Percentiles rank a stretch among this genome's conserved stretches.
phyloP scores from a whole-genome alignment of 2,797 vertebrate species.

The Remorina albescens region DNA sequence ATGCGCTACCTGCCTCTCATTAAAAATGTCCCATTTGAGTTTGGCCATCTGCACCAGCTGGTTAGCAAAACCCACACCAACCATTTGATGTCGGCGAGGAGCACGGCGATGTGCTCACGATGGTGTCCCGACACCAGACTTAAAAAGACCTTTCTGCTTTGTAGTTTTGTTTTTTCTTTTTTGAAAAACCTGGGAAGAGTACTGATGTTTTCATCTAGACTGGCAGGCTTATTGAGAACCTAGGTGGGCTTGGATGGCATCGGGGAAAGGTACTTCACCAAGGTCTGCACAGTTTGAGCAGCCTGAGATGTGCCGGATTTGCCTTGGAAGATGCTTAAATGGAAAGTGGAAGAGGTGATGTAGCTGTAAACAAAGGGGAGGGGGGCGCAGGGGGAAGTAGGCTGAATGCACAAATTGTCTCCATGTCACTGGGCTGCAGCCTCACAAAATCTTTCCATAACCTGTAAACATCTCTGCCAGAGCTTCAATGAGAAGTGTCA shows the following conservation, averaged over 20 bases:
- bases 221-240: conserved; percentile 23
- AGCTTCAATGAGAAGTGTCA: neutral
- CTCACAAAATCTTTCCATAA: conserved; percentile 5
- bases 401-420: conserved; percentile 39
- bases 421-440: conserved; percentile 26
- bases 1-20: conserved; percentile 74
- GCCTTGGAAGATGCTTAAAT: conserved; percentile 51
- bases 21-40: conserved; percentile 73
- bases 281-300: conserved; percentile 44
- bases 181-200: conserved; percentile 17
- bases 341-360: conserved; percentile 44
- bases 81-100: conserved; percentile 75
- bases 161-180: conserved; percentile 34
- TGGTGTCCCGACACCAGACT: conserved; percentile 45
- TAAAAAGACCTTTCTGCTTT: conserved; percentile 67
- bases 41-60: conserved; percentile 79
- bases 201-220: conserved; percentile 47
- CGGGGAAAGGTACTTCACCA: conserved; percentile 22
- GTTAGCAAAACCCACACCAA: conserved; percentile 65
- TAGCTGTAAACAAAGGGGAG: conserved; percentile 48
- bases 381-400: neutral
- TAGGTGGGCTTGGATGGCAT: conserved; percentile 35
- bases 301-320: conserved; percentile 42
- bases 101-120: conserved; percentile 33
- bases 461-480: neutral